phyloP scores from a whole-genome alignment of 2,888 invertebrate genomes.

The Brachylomia viminalis region DNA sequence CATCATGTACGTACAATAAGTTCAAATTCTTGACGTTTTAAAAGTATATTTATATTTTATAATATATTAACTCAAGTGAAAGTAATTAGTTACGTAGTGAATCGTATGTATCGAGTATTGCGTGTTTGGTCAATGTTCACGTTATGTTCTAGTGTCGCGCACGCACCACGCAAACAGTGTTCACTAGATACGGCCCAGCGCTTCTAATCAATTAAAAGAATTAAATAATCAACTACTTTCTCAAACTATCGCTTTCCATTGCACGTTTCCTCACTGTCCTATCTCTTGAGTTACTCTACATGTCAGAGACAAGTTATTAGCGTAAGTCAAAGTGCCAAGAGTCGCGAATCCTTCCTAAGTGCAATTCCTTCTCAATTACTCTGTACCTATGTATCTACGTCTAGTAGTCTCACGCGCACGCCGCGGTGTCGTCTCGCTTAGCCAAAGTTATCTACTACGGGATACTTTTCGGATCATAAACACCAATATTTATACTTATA shows the following conservation, averaged over 20 bases:
- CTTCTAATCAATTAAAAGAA: not conserved
- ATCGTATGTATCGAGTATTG: constrained; percentile 79
- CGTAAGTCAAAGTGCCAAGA: constrained; percentile 89
- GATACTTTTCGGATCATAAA: constrained; percentile 74
- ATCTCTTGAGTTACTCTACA: constrained; percentile 64
- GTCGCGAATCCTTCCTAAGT: constrained; percentile 84
- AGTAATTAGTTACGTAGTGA: constrained; percentile 81
- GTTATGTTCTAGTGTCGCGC: constrained; percentile 64
- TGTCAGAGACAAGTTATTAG: constrained; percentile 75
- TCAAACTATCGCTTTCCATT: constrained; percentile 49
- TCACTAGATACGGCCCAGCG: constrained; percentile 15
- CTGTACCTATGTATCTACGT: constrained; percentile 72
- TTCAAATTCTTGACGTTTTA: constrained; percentile 87
- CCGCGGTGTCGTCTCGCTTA: constrained; percentile 73
- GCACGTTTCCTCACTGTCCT: constrained; percentile 52
- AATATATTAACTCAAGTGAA: constrained; percentile 81
- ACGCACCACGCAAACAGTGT: constrained; percentile 36
- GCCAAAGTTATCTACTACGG: constrained; percentile 72
- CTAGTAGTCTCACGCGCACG: constrained; percentile 62
- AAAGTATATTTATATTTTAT: constrained; percentile 85
- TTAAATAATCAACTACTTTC: constrained; percentile 4
- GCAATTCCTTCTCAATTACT: constrained; percentile 87
- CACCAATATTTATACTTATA: constrained; percentile 57
- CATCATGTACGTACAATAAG: constrained; percentile 83
- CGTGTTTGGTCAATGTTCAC: constrained; percentile 74